Conservation (phyloP, 2,797 vertebrate species). For the Sardinella longiceps region DNA sequence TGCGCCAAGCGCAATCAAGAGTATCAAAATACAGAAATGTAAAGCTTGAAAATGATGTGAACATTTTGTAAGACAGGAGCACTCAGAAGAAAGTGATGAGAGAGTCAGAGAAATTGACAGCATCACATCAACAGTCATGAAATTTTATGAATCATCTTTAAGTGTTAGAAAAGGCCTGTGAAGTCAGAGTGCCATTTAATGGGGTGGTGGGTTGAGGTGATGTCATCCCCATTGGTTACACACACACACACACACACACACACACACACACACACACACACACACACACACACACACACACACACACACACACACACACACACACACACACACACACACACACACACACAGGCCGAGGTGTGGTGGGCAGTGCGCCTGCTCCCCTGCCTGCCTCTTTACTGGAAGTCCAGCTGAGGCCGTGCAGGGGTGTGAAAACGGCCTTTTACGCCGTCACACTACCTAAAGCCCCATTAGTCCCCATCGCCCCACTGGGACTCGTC, state of each 20-base stretch:
- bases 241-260: neutral
- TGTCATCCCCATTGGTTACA: neutral
- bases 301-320: slow-evolving; percentile 56
- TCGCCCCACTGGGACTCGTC: slow-evolving; percentile 12
- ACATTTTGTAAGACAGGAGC: neutral
- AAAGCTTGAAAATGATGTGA: neutral
- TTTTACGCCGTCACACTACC: slow-evolving; percentile 26
- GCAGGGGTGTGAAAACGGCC: slow-evolving; percentile 24
- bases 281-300: slow-evolving; percentile 16
- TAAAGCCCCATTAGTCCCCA: slow-evolving; percentile 22
- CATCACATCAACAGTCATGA: neutral
- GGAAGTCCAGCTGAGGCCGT: slow-evolving; percentile 10
- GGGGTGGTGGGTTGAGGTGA: neutral
- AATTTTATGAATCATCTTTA: neutral
- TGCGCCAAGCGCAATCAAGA: neutral
- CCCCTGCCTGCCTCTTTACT: neutral
- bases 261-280: slow-evolving; percentile 14
- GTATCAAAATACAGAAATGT: neutral
- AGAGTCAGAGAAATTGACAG: neutral
- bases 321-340: slow-evolving; percentile 55
- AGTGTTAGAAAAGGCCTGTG: neutral
- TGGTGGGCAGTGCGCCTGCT: neutral
- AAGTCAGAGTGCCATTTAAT: neutral
- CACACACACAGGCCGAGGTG: neutral
- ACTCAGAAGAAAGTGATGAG: neutral